Base-by-base conservation (phyloP, 2,113 vertebrate genomes). In the Burhinus bistriatus region DNA sequence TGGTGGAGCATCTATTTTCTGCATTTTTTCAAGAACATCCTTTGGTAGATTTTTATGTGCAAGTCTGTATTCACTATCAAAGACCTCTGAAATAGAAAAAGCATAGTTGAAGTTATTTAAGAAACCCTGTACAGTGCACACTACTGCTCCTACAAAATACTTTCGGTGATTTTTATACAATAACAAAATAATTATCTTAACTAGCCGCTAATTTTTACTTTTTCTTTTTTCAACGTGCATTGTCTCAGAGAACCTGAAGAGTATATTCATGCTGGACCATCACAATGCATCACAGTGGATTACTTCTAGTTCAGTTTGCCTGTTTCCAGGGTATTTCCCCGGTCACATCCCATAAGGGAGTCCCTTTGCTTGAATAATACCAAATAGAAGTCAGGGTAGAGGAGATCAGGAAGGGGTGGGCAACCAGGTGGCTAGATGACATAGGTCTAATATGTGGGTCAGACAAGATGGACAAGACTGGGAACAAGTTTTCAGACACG, bases 1-100 rank as follows among this genome's bases (percentile, higher is more conserved):
- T 85, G 99, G 99, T 14, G 99, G 99, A 9, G 57, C 89, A 93
- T 99, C 99, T 34, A 99, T 99, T 91, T 96, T 97, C 91, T 98
- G 97, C 97, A 99, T 94, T 87, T 98, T 98, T 88, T 98, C 98
- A 86, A 98, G 98, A 93, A 99, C 98, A 68, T 99, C 99, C 1
- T 97, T 32, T 40, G 99, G 98, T 55, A 99, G 98, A 78, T 97
- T 95, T 34, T 98, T 97, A 90, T 98, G 99, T 82, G 99, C 99
- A 93, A 97, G 58, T 82, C 97, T 98, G 98, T 99, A 99, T 97
- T 99, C 99, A 34, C 98, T 98, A 96, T 99, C 99, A 94, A 99
- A 99, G 89, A 99, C 99, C 98, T 99, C 99, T 99, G 98, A 84
- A 98, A 97, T 0, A 97, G 55, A 97, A 73, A 87, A 90, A 92